Percentiles rank a stretch among this genome's conserved stretches.
These are phyloP conservation scores for Drymodes brunneopygia DNA, from an alignment of 2,113 vertebrate species.

Conservation along the genomic window DNA sequence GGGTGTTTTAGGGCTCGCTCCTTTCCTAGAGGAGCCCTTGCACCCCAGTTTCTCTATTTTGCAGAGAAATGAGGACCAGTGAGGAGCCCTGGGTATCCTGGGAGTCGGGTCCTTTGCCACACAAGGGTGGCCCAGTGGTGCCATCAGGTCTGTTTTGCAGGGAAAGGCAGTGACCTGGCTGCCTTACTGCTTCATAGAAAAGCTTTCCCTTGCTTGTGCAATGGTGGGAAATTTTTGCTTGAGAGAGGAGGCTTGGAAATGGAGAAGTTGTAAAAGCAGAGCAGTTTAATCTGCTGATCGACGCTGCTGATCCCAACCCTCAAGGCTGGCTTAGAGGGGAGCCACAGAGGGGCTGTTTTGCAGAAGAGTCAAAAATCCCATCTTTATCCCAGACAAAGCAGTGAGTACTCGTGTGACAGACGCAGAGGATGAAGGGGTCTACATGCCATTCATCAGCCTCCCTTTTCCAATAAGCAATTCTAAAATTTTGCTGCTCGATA, in stretches of 20 bases:
- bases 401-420: fast-evolving
- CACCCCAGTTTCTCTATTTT: background rate
- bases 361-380: background rate
- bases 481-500: background rate
- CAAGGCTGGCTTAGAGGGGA: background rate
- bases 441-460: background rate
- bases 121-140: background rate
- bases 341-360: background rate
- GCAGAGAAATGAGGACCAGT: background rate
- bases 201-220: background rate
- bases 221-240: background rate
- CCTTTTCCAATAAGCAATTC: background rate
- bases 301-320: background rate
- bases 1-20: background rate
- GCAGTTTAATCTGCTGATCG: background rate
- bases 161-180: background rate
- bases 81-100: background rate
- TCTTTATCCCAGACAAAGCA: conserved; percentile 10
- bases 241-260: background rate
- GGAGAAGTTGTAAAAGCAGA: background rate
- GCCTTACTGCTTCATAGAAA: background rate
- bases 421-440: background rate
- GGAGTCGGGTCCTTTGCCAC: background rate
- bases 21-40: background rate
- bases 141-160: background rate